Conservation (phyloP, 2,888 invertebrate species). For the Drosophila kambysellisi region DNA sequence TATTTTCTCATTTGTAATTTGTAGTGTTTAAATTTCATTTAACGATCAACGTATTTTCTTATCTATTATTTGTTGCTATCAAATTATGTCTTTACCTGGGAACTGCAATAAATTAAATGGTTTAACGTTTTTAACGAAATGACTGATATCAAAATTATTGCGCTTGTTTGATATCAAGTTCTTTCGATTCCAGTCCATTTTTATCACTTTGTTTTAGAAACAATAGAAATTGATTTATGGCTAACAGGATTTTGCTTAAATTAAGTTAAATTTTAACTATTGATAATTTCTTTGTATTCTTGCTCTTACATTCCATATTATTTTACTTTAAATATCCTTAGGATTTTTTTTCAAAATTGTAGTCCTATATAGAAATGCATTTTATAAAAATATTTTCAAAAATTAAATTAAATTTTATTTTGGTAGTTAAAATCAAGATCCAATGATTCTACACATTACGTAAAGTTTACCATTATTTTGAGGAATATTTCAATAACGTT, state of each 20-base stretch:
- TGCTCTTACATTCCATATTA: background rate
- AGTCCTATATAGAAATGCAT: background rate
- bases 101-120: constrained; percentile 26
- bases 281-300: background rate
- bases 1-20: constrained; percentile 2
- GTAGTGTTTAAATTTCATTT: constrained; percentile 9
- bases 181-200: constrained; percentile 4
- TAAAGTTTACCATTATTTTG: too few species aligned
- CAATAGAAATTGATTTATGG: constrained; percentile 1
- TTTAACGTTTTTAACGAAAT: constrained; percentile 3
- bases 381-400: background rate
- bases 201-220: constrained; percentile 16
- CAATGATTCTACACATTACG: background rate
- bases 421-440: background rate
- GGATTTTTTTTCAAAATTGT: background rate
- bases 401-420: background rate
- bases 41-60: constrained; percentile 3
- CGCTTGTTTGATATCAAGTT: constrained; percentile 17
- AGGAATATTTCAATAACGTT: background rate
- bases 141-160: constrained; percentile 6
- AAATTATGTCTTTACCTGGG: constrained; percentile 15
- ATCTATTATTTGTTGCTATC: constrained; percentile 22
- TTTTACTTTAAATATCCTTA: background rate
- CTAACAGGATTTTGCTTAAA: background rate
- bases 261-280: background rate